Percentiles rank a stretch among this genome's conserved stretches.
Evolutionary conservation across 2,888 invertebrate genomes (phyloP).

Genomic region (Xestia c-nigrum): DNA sequence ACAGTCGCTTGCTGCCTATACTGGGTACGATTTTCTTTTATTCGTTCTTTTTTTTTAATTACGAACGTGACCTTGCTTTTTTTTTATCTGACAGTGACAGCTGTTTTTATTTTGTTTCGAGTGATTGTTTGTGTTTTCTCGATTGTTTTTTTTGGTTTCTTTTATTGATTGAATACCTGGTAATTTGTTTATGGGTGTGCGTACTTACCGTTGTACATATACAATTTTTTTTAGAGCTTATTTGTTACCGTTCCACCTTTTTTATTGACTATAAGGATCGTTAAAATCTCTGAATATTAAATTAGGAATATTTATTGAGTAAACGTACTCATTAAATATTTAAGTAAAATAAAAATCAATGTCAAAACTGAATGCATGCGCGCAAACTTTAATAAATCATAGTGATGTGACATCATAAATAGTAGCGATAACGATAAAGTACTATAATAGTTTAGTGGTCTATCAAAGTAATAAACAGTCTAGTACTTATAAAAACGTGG

Average conservation of each 20-base stretch:
- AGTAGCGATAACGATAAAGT: slow-evolving; percentile 11
- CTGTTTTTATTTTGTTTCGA: slow-evolving; percentile 25
- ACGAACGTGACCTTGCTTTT: slow-evolving; percentile 40
- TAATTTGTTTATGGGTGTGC: too few relatives aligned
- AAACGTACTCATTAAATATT: background rate
- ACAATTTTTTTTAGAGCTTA: too few relatives aligned
- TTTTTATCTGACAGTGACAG: slow-evolving; percentile 37
- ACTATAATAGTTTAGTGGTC: background rate
- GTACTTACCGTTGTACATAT: background rate
- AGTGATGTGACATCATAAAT: slow-evolving; percentile 33
- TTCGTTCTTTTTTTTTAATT: background rate
- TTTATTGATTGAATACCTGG: background rate
- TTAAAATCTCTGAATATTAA: background rate
- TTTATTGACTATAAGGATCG: background rate
- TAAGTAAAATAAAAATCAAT: background rate
- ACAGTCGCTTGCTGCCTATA: slow-evolving; percentile 55
- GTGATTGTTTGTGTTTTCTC: slow-evolving; percentile 32
- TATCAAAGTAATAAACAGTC: slow-evolving; percentile 12
- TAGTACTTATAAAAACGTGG: slow-evolving; percentile 1
- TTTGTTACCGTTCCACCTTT: background rate
- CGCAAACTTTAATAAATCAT: background rate
- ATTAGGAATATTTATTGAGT: background rate
- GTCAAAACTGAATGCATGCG: background rate
- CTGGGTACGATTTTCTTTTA: slow-evolving; percentile 53
- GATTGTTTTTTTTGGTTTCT: background rate